A percentile compares a stretch with the other conserved stretches of the same genome.
phyloP scores from a whole-genome alignment of 2,113 vertebrate genomes.

The Myxocyprinus asiaticus region DNA sequence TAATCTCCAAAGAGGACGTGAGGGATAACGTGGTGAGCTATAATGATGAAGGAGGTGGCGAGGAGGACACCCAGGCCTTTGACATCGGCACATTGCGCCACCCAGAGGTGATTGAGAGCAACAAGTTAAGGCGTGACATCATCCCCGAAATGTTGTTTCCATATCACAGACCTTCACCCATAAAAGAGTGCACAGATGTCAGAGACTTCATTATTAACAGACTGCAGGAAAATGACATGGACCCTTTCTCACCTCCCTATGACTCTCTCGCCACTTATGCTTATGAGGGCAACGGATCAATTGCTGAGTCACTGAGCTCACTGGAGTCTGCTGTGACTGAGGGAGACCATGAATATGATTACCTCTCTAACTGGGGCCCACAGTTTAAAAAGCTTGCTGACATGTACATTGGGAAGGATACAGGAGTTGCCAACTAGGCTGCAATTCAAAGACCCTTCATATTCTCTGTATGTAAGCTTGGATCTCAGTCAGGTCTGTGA shows the following conservation, averaged over 20 bases:
- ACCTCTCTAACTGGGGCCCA: conserved; percentile 86
- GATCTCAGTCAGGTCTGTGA: neutral
- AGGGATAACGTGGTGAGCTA: conserved; percentile 90
- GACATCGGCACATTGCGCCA: conserved; percentile 86
- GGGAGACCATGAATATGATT: conserved; percentile 86
- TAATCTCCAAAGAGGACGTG: conserved; percentile 87
- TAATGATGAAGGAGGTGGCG: conserved; percentile 86
- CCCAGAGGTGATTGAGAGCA: conserved; percentile 80
- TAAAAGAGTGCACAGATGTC: conserved; percentile 80
- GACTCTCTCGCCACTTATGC: conserved; percentile 87
- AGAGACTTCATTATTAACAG: conserved; percentile 85
- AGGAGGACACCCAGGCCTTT: conserved; percentile 89
- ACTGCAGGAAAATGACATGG: conserved; percentile 82
- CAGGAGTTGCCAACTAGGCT: conserved; percentile 25
- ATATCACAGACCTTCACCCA: conserved; percentile 78
- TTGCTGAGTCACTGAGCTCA: conserved; percentile 85
- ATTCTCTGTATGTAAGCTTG: conserved; percentile 11
- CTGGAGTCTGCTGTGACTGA: conserved; percentile 80
- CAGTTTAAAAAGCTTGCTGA: conserved; percentile 86
- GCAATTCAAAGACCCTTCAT: neutral
- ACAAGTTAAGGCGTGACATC: conserved; percentile 83
- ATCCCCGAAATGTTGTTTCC: conserved; percentile 80
- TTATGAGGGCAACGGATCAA: conserved; percentile 83
- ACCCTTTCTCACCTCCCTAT: conserved; percentile 83
- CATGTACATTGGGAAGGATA: conserved; percentile 83